These are phyloP conservation scores for Rhynchopsitta pachyrhyncha DNA, from an alignment of 2,113 vertebrate species.

Conservation along the genomic window DNA sequence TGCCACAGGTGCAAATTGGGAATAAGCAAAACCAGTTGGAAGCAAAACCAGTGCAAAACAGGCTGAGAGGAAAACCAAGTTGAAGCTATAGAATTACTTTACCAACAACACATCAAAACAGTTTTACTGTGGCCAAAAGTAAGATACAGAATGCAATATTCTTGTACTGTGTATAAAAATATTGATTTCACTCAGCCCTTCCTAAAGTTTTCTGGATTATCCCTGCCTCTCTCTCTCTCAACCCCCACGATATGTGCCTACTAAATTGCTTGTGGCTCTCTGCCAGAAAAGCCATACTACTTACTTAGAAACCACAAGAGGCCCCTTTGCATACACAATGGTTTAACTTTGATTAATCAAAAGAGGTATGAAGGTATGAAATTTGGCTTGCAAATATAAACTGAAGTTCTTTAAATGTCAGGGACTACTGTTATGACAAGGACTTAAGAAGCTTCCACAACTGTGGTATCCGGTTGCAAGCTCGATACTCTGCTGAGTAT, in stretches of 20 bases:
- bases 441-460: conserved; percentile 1
- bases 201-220: conserved; percentile 16
- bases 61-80: neutral
- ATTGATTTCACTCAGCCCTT: neutral
- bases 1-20: neutral
- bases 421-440: conserved; percentile 45
- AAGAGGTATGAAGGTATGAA: conserved; percentile 50
- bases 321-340: conserved; percentile 45
- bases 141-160: neutral
- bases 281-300: conserved; percentile 63
- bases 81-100: neutral
- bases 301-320: conserved; percentile 63
- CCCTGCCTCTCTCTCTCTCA: neutral
- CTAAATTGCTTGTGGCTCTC: conserved; percentile 49
- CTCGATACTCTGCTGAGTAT: neutral
- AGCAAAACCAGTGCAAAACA: neutral
- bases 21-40: neutral
- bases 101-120: neutral
- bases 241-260: conserved; percentile 9
- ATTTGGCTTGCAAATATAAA: conserved; percentile 47
- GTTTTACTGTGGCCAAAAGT: neutral
- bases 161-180: neutral
- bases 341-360: conserved; percentile 61
- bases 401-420: conserved; percentile 37
- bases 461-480: neutral